Evolutionary conservation across 92 coral and sea anemone genomes (phyloP), one percentile per base, ranked within the genome.

Genomic region (Metridium senile): DNA sequence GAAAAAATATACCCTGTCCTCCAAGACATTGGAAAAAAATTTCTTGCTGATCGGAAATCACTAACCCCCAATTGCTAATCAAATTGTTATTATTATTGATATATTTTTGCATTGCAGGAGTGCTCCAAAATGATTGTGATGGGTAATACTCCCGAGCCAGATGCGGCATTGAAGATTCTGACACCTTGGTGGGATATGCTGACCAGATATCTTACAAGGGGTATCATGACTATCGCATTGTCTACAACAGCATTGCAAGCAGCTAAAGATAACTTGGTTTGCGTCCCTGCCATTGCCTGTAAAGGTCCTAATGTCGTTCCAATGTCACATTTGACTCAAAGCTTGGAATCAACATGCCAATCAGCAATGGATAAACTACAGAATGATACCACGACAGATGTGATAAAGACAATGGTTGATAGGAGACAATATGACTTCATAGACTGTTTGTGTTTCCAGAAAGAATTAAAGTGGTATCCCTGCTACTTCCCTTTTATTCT

Each of bases 181-280:
- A 82, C 72, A 3, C 82, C 87, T 21, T 57, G 81, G 75, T 82
- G 87, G 87, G 87, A 82, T 29, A 70, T 82, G 29, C 53, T 82
- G 0, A 53, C 81, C 0, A 70, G 79, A 39, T 82, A 82, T 46
- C 77, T 82, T 33, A 65, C 69, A 23, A 68, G 56, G 11, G 72
- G 46, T 35, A 39, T 82, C 53, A 33, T 67, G 64, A 68, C 74
- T 25, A 58, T 82, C 32, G 58, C 81, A 25, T 33, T 82, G 30
- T 23, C 74, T 1, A 32, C 74, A 25, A 59, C 73, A 29, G 87
- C 76, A 16, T 63, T 82, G 68, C 76, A 82, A 32, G 66, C 74
- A 20, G 67, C 76, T 16, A 68, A 59, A 26, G 87, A 78, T 29
- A 33, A 30, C 66, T 59, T 82, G 66, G 70, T 74, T 33, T 82